Evolutionary conservation across 2,113 vertebrate genomes (phyloP).

Genomic region (Oryzias melastigma): DNA sequence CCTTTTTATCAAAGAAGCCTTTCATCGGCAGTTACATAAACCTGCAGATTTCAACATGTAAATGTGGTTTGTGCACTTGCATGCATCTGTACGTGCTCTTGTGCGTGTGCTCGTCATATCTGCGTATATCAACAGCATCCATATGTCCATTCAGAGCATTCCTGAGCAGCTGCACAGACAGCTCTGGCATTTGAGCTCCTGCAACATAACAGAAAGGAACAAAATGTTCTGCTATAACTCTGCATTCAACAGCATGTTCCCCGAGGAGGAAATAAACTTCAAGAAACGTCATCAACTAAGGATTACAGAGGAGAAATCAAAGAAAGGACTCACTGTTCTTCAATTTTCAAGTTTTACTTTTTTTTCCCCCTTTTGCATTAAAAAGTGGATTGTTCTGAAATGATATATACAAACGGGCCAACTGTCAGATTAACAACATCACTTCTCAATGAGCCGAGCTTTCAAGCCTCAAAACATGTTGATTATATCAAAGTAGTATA

Average conservation of each 20-base stretch:
- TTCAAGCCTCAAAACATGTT: too few relatives aligned
- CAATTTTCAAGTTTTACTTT: too few relatives aligned
- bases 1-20: conserved; percentile 56
- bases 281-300: too few relatives aligned
- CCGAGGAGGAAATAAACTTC: background rate
- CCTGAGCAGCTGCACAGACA: conserved; percentile 23
- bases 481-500: too few relatives aligned
- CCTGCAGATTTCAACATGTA: conserved; percentile 32
- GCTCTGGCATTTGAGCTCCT: conserved; percentile 16
- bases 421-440: too few relatives aligned
- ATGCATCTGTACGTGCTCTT: background rate
- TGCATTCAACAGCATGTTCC: background rate
- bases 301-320: too few relatives aligned
- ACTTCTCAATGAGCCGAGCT: too few relatives aligned
- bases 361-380: too few relatives aligned
- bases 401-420: too few relatives aligned
- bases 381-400: too few relatives aligned
- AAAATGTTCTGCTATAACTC: conserved; percentile 18
- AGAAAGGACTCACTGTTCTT: too few relatives aligned
- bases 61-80: background rate
- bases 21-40: conserved; percentile 53
- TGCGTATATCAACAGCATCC: conserved; percentile 12
- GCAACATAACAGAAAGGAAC: conserved; percentile 32
- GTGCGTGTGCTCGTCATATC: background rate
- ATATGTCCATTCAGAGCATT: conserved; percentile 28